Conservation (phyloP, 2,797 vertebrate species). For the Jordanella pulchra region DNA sequence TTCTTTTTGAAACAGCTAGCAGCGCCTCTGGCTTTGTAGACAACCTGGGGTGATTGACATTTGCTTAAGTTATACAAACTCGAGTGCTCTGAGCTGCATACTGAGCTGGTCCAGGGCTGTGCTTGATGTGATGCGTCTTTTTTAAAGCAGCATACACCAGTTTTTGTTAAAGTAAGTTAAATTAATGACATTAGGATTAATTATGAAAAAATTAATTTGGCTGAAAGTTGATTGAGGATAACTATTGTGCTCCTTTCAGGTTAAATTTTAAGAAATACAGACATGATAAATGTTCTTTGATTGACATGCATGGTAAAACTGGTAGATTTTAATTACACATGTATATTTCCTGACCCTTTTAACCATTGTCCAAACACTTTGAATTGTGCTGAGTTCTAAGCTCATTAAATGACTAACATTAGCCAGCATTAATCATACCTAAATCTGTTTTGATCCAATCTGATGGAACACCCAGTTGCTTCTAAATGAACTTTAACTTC, state of each 20-base stretch:
- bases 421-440: background rate
- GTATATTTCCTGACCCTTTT: background rate
- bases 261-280: background rate
- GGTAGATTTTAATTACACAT: background rate
- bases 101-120: slow-evolving; percentile 22
- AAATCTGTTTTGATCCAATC: background rate
- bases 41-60: slow-evolving; percentile 51
- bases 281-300: background rate
- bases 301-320: background rate
- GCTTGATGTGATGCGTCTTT: slow-evolving; percentile 8
- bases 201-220: background rate
- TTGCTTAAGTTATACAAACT: slow-evolving; percentile 53
- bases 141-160: slow-evolving; percentile 14
- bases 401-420: background rate
- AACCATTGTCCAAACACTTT: background rate
- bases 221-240: background rate
- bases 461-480: background rate
- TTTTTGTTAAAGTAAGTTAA: slow-evolving; percentile 20
- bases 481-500: background rate
- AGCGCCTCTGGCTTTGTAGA: slow-evolving; percentile 44
- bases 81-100: slow-evolving; percentile 30
- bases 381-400: background rate
- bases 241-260: background rate
- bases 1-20: slow-evolving; percentile 42
- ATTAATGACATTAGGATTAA: slow-evolving; percentile 14